Conservation (phyloP, 2,797 vertebrate genomes). For the Lagodon rhomboides region DNA sequence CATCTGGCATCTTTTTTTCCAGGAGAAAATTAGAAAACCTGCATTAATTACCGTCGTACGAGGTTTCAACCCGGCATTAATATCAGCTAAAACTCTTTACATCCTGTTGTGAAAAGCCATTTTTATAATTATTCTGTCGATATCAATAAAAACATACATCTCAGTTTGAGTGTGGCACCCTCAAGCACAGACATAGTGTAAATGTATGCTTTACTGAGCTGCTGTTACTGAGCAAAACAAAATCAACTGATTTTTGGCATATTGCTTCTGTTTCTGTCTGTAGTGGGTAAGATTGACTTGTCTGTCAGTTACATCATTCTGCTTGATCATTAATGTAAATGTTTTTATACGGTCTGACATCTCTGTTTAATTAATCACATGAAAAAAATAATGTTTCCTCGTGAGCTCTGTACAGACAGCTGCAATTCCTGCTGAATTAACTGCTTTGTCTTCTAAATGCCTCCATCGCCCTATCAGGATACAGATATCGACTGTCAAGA, state of each 20-base stretch:
- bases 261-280: background rate
- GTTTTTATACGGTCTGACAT: background rate
- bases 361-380: background rate
- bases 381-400: conserved; percentile 4
- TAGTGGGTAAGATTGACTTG: background rate
- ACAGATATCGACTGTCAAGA: conserved; percentile 23
- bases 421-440: conserved; percentile 8
- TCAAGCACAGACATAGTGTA: background rate
- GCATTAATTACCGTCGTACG: conserved; percentile 21
- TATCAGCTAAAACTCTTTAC: conserved; percentile 15
- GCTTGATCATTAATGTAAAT: background rate
- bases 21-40: conserved; percentile 11
- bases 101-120: conserved; percentile 18
- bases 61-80: background rate
- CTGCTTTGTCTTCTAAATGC: conserved; percentile 22
- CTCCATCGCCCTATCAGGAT: background rate
- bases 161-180: conserved; percentile 11
- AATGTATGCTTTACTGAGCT: background rate
- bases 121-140: conserved; percentile 23
- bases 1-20: conserved; percentile 19
- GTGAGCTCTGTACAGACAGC: background rate
- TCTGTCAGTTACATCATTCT: background rate
- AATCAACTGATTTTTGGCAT: background rate
- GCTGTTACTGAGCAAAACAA: conserved; percentile 2
- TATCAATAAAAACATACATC: conserved; percentile 30